Conservation (phyloP, 2,888 invertebrate genomes). For the Epinotia bilunana region DNA sequence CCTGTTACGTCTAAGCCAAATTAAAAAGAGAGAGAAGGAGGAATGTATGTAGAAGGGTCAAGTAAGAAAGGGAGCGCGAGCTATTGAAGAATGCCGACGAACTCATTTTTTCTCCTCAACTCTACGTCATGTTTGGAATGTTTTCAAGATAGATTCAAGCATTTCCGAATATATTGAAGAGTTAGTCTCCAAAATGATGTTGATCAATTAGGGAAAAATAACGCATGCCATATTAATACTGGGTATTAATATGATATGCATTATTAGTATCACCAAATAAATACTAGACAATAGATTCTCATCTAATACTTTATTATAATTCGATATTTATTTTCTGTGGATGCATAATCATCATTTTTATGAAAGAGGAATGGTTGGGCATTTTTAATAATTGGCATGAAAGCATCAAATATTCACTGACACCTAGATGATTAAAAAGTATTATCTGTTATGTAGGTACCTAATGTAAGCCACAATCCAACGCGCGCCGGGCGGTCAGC, state of each 20-base stretch:
- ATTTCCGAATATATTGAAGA: constrained; percentile 11
- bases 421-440: constrained; percentile 30
- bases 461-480: constrained; percentile 42
- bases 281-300: too few species aligned
- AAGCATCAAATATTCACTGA: constrained; percentile 7
- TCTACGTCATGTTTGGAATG: constrained; percentile 43
- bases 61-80: constrained; percentile 62
- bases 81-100: constrained; percentile 75
- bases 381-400: constrained; percentile 4
- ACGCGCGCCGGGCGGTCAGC: constrained; percentile 52
- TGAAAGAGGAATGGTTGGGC: background rate
- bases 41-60: constrained; percentile 58
- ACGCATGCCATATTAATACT: background rate
- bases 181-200: background rate
- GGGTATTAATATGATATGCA: background rate
- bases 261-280: background rate
- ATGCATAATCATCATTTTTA: background rate
- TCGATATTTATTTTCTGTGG: background rate
- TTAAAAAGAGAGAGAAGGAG: constrained; percentile 72
- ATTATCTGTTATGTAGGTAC: constrained; percentile 25
- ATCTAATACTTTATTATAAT: background rate
- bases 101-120: constrained; percentile 48
- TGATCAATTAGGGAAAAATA: background rate
- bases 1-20: constrained; percentile 80
- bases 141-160: constrained; percentile 27